Base-by-base conservation (phyloP, 2,113 vertebrate genomes). In the Gymnobelideus leadbeateri region DNA sequence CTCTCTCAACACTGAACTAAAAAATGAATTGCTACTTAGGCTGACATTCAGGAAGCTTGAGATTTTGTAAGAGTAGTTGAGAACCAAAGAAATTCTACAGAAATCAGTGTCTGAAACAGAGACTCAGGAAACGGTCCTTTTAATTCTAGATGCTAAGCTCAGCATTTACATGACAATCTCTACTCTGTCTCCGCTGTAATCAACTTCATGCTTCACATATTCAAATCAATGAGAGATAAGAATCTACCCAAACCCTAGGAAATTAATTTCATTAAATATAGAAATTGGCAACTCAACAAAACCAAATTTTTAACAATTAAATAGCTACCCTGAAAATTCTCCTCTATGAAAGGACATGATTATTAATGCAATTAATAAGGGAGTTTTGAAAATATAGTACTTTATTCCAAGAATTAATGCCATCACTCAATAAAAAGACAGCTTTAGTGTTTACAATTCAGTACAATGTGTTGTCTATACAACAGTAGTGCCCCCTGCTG, bases 401-500 rank as follows among this genome's bases (percentile, higher is more conserved):
- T 55, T 91, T 92, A 68, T 53, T 12, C 95, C 1, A 0, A 16
- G 0, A 1, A 3, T 89, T 96, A 89, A 25, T 11, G 12, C 55
- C 31, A 91, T 53, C n/a, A 0, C 28, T 94, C 53, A 46, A 19
- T 28, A 23, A 49, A 47, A 95, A 43, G 37, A 51, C 0, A 10
- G 51, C 24, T 0, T n/a, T 28, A 8, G 16, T 46, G 19, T 51
- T 12, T 46, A 91, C 49, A 0, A 84, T 19, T 0, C 3, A 57
- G 50, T 11, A 0, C 0, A 47, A 4, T 46, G 12, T 52, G 53
- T 43, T 2, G 77, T 95, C 89, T 54, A 46, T 90, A 96, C 92
- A 97, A 47, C 98, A 52, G 92, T 96, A 95, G 98, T 97, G 96
- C 97, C 98, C 97, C 97, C 98, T 99, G 98, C 98, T 97, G 99